A percentile compares a stretch with the other conserved stretches of the same genome.
These are phyloP conservation scores for Cyprinus carpio DNA, from an alignment of 2,113 vertebrate species.

Conservation along the genomic window DNA sequence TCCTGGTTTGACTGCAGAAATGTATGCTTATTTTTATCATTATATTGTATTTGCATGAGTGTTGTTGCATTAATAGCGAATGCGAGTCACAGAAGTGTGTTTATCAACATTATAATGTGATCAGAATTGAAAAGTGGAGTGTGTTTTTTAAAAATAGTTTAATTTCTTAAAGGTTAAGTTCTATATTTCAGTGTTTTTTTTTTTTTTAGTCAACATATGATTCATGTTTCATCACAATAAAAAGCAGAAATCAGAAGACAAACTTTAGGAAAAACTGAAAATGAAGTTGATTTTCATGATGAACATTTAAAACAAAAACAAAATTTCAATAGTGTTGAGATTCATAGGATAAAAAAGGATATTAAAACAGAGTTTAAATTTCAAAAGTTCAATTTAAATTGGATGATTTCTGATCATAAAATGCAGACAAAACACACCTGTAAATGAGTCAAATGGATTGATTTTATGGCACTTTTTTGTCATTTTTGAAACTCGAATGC, in stretches of 20 bases:
- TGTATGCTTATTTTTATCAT: not conserved
- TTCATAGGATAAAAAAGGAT: not conserved
- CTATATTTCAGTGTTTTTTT: not conserved
- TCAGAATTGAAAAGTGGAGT: not conserved
- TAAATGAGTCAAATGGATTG: too few relatives aligned
- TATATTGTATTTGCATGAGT: not conserved
- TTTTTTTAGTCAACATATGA: not conserved
- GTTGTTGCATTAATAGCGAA: too few relatives aligned
- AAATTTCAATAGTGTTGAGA: not conserved
- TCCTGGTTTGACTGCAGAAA: too few relatives aligned
- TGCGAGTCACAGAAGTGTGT: not conserved
- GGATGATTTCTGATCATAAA: too few relatives aligned
- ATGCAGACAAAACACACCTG: too few relatives aligned
- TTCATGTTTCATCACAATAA: not conserved
- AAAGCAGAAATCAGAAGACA: not conserved
- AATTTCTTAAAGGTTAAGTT: not conserved
- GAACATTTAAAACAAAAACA: not conserved
- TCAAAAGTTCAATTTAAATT: too few relatives aligned
- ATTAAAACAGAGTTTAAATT: too few relatives aligned
- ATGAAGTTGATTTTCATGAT: not conserved
- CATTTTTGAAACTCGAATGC: too few relatives aligned
- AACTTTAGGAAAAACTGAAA: not conserved
- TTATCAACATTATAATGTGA: not conserved
- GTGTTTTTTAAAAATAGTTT: not conserved
- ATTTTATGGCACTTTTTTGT: too few relatives aligned